Conservation (phyloP, 2,113 vertebrate species). For the Aepyceros melampus region DNA sequence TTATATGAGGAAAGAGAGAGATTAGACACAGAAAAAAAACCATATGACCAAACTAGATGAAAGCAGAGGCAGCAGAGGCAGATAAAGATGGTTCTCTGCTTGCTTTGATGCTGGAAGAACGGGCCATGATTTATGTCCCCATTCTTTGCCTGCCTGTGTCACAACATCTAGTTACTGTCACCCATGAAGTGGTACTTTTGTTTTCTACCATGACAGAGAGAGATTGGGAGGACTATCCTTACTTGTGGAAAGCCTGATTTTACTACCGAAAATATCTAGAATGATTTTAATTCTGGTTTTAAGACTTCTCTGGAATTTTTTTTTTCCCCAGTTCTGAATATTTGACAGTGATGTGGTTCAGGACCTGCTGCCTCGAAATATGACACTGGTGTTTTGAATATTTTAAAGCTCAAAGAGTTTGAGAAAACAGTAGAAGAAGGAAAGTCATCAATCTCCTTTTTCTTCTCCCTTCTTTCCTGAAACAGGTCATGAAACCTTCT, state of each 20-base stretch:
- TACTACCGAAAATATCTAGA: neutral
- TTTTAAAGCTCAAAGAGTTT: neutral
- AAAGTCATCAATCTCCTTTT: neutral
- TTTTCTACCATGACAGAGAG: neutral
- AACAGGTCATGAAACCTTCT: neutral
- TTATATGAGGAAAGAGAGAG: neutral
- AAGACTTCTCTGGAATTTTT: neutral
- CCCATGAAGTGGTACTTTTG: rapidly evolving
- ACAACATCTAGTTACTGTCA: neutral
- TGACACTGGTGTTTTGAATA: neutral
- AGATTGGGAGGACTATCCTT: neutral
- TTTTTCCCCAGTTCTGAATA: neutral
- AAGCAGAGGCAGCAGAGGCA: neutral
- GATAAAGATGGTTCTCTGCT: neutral
- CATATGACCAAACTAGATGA: neutral
- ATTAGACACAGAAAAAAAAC: neutral
- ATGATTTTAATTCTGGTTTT: neutral
- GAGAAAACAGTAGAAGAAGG: neutral
- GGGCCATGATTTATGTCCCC: neutral
- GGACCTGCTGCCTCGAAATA: neutral
- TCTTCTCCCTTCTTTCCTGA: neutral
- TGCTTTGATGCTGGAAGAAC: neutral
- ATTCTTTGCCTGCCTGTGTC: neutral
- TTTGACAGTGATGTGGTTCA: neutral
- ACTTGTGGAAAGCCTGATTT: neutral